Conservation (phyloP, 1,140 invertebrate species). For the Antheraea pernyi region DNA sequence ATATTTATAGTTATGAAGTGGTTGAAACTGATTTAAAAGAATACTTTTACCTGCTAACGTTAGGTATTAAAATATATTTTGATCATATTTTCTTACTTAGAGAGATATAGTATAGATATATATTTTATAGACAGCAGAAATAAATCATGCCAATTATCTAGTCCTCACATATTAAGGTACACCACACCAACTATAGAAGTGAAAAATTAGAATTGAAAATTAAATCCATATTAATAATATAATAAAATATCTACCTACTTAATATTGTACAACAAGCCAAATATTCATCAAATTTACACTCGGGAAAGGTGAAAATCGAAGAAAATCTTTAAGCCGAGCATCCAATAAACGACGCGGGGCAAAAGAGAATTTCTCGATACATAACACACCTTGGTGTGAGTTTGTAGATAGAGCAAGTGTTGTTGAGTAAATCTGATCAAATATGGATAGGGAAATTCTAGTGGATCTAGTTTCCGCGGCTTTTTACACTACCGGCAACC, state of each 20-base stretch:
- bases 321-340: conserved; percentile 17
- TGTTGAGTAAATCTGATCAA: conserved; percentile 41
- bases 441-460: conserved; percentile 40
- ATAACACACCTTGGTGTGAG: conserved; percentile 29
- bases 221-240: no score
- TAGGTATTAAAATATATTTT: no score
- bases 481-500: conserved; percentile 23
- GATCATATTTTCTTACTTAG: no score
- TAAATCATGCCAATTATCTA: no score
- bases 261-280: neutral
- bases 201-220: no score
- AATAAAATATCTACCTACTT: neutral
- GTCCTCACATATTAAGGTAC: no score
- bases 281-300: neutral
- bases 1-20: no score
- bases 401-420: conserved; percentile 35
- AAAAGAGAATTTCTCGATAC: conserved; percentile 30
- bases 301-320: neutral
- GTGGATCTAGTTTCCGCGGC: conserved; percentile 26
- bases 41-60: no score
- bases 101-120: no score
- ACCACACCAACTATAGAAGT: no score
- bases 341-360: conserved; percentile 17
- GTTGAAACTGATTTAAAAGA: no score
- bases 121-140: no score